Evolutionary conservation across 2,888 invertebrate genomes (phyloP), one percentile per base, ranked within the genome.

Genomic region (Agrenia bidenticulata): DNA sequence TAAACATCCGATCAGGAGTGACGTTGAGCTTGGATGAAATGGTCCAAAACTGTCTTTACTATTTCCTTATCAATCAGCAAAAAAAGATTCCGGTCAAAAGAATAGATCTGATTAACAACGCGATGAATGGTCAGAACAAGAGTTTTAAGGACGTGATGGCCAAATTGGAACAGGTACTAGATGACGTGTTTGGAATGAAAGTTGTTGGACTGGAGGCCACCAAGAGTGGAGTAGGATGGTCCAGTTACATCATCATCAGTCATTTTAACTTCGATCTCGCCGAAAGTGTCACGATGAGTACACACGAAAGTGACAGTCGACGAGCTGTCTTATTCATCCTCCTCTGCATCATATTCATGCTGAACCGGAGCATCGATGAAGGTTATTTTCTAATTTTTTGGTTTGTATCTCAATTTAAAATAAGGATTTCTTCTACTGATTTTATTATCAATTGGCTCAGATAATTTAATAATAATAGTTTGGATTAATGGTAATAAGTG

Each of bases 51-150:
- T 50, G 66, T 45, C 27, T 76, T 2, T 50, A 69, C 54, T 74
- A 73, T 19, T 61, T 74, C 39, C 63, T 76, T 1, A 53, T 74
- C 5, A 53, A 50, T 42, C 74, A 76, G 24, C 66, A 70, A 24
- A 72, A 73, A 61, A 73, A 72, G 41, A 23, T 68, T 24, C 75
- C 75, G 1, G 61, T 72, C 2, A 76, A 76, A 42, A 54, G 70
- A 19, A 41, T 67, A 1, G 75, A 76, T 23, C 49, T 76, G 39
- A 49, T 73, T 1, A 74, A 72, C 42, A 49, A 73, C 59, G 70
- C 70, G 0, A 70, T 76, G 74, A 72, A 74, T 50, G 63, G 66
- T 4, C 70, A 74, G 17, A 23, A 19, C 0, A 66, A 70, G 13
- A 57, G 62, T n/a, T 74, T 73, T 24, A 11, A 57, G 13, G 65